phyloP scores from a whole-genome alignment of 2,888 invertebrate species.

The Oithona nana region DNA sequence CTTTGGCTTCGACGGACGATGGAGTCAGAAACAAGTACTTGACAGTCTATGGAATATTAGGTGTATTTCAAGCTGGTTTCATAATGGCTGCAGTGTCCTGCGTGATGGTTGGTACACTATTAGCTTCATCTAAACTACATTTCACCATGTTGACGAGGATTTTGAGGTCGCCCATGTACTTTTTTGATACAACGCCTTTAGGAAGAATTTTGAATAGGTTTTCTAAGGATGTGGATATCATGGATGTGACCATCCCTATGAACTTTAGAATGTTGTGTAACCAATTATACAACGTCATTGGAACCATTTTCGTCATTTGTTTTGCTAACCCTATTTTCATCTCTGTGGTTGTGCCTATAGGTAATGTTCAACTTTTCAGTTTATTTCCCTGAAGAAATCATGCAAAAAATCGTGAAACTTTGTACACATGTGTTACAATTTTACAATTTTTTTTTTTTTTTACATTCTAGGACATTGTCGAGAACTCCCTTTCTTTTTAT shows the following conservation, averaged over 20 bases:
- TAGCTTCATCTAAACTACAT: slow-evolving; percentile 26
- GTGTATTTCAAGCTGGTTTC: slow-evolving; percentile 25
- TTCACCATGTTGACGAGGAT: slow-evolving; percentile 30
- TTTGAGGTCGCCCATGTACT: slow-evolving; percentile 32
- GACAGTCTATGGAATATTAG: slow-evolving; percentile 31
- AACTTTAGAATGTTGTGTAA: slow-evolving; percentile 19
- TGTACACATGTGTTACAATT: no score
- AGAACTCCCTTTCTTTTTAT: no score
- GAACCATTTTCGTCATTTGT: slow-evolving; percentile 23
- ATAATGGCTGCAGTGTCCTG: slow-evolving; percentile 21
- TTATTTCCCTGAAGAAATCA: no score
- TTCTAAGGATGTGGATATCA: slow-evolving; percentile 52
- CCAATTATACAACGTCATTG: slow-evolving; percentile 22
- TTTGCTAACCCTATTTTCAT: slow-evolving; percentile 26
- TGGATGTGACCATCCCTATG: slow-evolving; percentile 47
- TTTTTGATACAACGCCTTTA: slow-evolving; percentile 35
- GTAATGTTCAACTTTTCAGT: no score
- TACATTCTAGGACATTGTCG: no score
- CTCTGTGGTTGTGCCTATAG: slow-evolving; percentile 25
- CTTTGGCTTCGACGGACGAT: slow-evolving; percentile 26
- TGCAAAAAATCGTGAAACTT: no score
- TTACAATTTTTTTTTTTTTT: no score
- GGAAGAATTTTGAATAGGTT: slow-evolving; percentile 43
- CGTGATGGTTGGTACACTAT: slow-evolving; percentile 30
- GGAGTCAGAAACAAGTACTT: slow-evolving; percentile 26